Conservation (phyloP, 2,113 vertebrate species). For the Ranitomeya imitator region DNA sequence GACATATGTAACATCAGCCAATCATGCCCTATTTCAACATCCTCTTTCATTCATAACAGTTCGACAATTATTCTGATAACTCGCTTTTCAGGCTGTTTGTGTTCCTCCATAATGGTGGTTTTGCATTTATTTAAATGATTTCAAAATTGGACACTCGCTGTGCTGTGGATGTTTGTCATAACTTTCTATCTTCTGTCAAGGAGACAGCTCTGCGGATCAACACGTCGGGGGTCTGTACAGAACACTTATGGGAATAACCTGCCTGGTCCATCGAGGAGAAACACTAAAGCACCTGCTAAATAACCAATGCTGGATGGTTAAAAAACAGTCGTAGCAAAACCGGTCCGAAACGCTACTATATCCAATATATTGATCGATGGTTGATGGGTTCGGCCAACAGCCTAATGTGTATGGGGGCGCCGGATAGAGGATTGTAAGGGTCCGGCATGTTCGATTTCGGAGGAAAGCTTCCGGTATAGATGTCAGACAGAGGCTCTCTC, state of each 20-base stretch:
- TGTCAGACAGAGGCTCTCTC: too few species aligned
- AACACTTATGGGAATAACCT: background rate
- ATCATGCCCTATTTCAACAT: constrained; percentile 89
- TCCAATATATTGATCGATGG: too few species aligned
- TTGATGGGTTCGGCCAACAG: too few species aligned
- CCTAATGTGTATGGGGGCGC: too few species aligned
- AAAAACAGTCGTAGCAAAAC: background rate
- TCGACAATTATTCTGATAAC: constrained; percentile 97
- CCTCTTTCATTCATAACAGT: constrained; percentile 90
- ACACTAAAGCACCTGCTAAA: background rate
- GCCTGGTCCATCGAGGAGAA: background rate
- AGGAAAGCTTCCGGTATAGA: too few species aligned
- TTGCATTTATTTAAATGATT: constrained; percentile 97
- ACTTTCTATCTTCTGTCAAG: constrained; percentile 80
- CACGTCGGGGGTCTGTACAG: constrained; percentile 8
- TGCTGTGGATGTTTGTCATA: constrained; percentile 83
- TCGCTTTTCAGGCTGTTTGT: constrained; percentile 91
- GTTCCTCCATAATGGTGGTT: constrained; percentile 85
- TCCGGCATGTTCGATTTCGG: too few species aligned
- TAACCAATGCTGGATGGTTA: background rate
- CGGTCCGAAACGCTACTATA: background rate
- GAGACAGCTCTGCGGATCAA: constrained; percentile 73
- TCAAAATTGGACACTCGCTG: constrained; percentile 87
- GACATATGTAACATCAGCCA: constrained; percentile 99
- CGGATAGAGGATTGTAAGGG: too few species aligned